Evolutionary conservation across 2,888 invertebrate genomes (phyloP).

Genomic region (Bibio marci): DNA sequence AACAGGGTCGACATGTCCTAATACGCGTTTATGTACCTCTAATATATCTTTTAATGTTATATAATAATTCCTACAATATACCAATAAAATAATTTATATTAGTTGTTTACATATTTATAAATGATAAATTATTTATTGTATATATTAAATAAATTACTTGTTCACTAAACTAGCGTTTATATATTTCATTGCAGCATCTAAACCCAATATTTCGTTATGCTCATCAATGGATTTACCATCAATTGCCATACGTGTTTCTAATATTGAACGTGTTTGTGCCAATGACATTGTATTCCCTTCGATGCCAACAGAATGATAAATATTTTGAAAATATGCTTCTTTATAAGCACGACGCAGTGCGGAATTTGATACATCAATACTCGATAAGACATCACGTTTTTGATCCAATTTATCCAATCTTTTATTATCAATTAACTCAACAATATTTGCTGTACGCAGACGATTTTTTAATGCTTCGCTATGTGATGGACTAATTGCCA

Average conservation of each 20-base stretch:
- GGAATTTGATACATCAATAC: conserved; percentile 62
- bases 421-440: conserved; percentile 69
- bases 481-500: conserved; percentile 70
- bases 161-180: conserved; percentile 67
- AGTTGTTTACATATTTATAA: not conserved
- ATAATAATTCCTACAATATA: conserved; percentile 43
- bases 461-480: conserved; percentile 61
- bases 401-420: conserved; percentile 45
- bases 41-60: conserved; percentile 75
- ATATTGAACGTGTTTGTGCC: conserved; percentile 74
- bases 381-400: conserved; percentile 64
- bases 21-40: conserved; percentile 78
- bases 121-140: not conserved
- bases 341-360: conserved; percentile 76
- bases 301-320: conserved; percentile 93
- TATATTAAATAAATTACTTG: conserved; percentile 22
- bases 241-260: conserved; percentile 79
- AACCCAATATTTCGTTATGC: conserved; percentile 89
- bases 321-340: conserved; percentile 90
- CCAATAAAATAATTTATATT: not conserved
- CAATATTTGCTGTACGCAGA: conserved; percentile 71
- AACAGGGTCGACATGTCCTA: conserved; percentile 88
- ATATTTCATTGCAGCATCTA: conserved; percentile 90
- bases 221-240: conserved; percentile 86
- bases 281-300: conserved; percentile 96